Percentiles rank a stretch among this genome's conserved stretches.
These are phyloP conservation scores for Melanerpes formicivorus DNA, from an alignment of 2,113 vertebrate genomes.

Conservation along the genomic window DNA sequence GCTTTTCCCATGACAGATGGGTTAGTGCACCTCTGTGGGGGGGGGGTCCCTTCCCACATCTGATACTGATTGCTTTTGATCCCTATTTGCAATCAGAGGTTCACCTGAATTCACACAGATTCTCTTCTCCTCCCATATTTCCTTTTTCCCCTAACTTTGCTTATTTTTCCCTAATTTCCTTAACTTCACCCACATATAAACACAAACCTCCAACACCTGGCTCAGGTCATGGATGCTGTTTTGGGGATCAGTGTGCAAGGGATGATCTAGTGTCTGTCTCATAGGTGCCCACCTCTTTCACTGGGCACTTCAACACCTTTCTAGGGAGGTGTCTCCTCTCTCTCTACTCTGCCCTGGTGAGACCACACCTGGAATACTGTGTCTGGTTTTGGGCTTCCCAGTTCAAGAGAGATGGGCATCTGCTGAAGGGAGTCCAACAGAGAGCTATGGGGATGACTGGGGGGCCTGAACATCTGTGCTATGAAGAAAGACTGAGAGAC, in stretches of 20 bases:
- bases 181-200: not conserved
- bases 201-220: not conserved
- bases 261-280: not conserved
- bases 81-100: not conserved
- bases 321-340: too few relatives aligned
- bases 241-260: not conserved
- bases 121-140: not conserved
- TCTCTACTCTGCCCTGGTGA: too few relatives aligned
- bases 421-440: too few relatives aligned
- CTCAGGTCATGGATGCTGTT: rapidly evolving
- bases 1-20: not conserved
- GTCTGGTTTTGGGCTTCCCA: too few relatives aligned
- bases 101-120: not conserved
- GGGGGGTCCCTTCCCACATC: not conserved
- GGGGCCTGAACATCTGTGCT: too few relatives aligned
- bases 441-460: too few relatives aligned
- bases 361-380: too few relatives aligned
- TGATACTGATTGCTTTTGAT: not conserved
- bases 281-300: not conserved
- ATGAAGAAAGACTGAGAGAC: too few relatives aligned
- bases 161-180: not conserved
- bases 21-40: not conserved
- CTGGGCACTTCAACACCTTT: not conserved
- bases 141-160: not conserved
- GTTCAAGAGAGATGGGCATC: too few relatives aligned